phyloP scores from a whole-genome alignment of 1,140 invertebrate species.

The Gonioctena quinquepunctata region DNA sequence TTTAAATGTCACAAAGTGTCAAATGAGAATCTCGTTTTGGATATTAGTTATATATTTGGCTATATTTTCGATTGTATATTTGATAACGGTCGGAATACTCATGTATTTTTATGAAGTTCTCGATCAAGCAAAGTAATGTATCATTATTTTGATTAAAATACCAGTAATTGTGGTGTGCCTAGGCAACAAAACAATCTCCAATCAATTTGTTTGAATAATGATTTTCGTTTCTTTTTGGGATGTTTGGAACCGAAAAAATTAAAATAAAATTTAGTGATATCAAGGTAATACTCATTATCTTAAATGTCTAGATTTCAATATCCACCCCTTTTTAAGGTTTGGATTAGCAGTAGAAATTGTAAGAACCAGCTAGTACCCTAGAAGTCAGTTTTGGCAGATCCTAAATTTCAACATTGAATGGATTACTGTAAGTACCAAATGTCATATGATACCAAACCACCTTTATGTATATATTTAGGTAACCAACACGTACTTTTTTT shows the following conservation, averaged over 20 bases:
- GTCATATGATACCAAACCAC: not conserved
- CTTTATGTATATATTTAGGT: too few relatives aligned
- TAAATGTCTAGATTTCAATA: not conserved
- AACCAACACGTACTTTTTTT: too few relatives aligned
- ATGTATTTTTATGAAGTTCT: slow-evolving; percentile 17
- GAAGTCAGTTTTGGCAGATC: not conserved
- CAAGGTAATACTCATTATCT: not conserved
- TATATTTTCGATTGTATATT: slow-evolving; percentile 17
- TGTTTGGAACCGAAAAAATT: not conserved
- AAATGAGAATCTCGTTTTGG: not conserved
- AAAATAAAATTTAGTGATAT: not conserved
- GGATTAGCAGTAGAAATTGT: slow-evolving; percentile 3
- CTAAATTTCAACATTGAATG: slow-evolving; percentile 12
- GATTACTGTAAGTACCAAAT: slow-evolving; percentile 1
- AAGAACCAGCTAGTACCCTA: not conserved
- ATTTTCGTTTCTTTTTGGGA: slow-evolving; percentile 3
- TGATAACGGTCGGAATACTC: slow-evolving; percentile 15
- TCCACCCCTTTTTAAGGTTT: not conserved
- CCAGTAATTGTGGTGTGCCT: slow-evolving; percentile 11
- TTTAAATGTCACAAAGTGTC: not conserved
- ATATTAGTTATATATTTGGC: slow-evolving; percentile 15
- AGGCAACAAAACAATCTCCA: slow-evolving; percentile 30
- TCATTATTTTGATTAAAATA: slow-evolving; percentile 1
- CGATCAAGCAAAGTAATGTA: slow-evolving; percentile 8
- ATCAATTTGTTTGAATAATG: slow-evolving; percentile 10